phyloP scores from a whole-genome alignment of 1,140 invertebrate genomes.

The Drepana arcuata region DNA sequence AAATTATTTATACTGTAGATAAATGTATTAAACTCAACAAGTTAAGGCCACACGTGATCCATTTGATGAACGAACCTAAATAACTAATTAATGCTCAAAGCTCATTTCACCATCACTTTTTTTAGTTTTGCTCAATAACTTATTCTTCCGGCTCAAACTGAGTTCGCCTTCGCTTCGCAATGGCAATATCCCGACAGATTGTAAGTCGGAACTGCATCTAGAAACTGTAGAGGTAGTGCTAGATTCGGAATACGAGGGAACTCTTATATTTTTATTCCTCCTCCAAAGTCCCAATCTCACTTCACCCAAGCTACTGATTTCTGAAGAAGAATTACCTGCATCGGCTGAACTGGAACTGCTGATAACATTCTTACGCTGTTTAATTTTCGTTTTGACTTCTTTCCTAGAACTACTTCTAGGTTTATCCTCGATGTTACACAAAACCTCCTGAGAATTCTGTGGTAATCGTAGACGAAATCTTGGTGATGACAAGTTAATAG shows the following conservation, averaged over 20 bases:
- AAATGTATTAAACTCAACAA: too few relatives aligned
- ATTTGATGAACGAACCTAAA: not conserved
- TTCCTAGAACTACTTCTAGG: slow-evolving; percentile 9
- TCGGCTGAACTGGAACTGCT: slow-evolving; percentile 46
- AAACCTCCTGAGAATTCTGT: slow-evolving; percentile 33
- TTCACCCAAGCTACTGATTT: slow-evolving; percentile 61
- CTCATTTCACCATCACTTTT: slow-evolving; percentile 63
- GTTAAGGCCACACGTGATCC: too few relatives aligned
- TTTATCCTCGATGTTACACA: slow-evolving; percentile 29
- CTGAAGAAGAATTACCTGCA: slow-evolving; percentile 44
- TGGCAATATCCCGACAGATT: slow-evolving; percentile 29
- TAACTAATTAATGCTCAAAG: slow-evolving; percentile 8
- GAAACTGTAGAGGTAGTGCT: slow-evolving; percentile 32
- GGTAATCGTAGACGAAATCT: slow-evolving; percentile 58
- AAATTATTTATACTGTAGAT: too few relatives aligned
- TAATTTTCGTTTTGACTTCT: slow-evolving; percentile 1
- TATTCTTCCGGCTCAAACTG: slow-evolving; percentile 33
- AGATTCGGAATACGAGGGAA: slow-evolving; percentile 38
- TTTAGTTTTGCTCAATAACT: slow-evolving; percentile 19
- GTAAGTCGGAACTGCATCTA: slow-evolving; percentile 25
- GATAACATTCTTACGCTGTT: slow-evolving; percentile 9
- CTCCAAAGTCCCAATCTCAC: slow-evolving; percentile 35
- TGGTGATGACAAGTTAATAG: slow-evolving; percentile 60
- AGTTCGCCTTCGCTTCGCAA: slow-evolving; percentile 54
- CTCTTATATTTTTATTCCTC: slow-evolving; percentile 20